Conservation (phyloP, 2,888 invertebrate species). For the Orthosia gothica region DNA sequence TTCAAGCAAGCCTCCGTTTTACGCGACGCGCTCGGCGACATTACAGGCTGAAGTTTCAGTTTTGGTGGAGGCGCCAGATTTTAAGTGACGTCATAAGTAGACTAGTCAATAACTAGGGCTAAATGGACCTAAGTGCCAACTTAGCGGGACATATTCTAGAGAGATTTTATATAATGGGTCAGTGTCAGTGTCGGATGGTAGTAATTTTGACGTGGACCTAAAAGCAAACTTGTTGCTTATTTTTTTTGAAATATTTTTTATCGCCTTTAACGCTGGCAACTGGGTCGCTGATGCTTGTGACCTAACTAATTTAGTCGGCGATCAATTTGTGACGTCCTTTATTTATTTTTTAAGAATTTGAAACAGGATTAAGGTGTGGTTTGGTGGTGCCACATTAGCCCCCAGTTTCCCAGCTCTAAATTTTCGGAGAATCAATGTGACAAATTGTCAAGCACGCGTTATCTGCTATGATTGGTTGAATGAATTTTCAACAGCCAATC, state of each 20-base stretch:
- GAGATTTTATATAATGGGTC: conserved; percentile 2
- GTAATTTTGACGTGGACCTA: conserved; percentile 6
- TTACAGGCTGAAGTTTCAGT: conserved; percentile 1
- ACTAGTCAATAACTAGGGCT: conserved; percentile 24
- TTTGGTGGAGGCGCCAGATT: background rate
- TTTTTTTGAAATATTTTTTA: background rate
- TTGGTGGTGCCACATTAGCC: too few relatives aligned
- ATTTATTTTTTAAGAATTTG: background rate
- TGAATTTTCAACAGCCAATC: too few relatives aligned
- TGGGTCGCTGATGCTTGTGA: background rate
- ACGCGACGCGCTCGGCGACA: background rate
- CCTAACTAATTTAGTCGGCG: background rate
- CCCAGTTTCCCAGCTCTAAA: too few relatives aligned
- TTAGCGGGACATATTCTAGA: background rate
- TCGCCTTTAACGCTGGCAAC: background rate
- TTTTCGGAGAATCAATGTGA: too few relatives aligned
- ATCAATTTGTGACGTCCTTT: background rate
- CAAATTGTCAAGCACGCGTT: too few relatives aligned
- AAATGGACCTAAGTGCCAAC: conserved; percentile 27
- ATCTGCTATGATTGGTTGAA: too few relatives aligned
- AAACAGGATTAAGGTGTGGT: too few relatives aligned
- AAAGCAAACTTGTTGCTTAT: background rate
- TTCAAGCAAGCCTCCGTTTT: background rate
- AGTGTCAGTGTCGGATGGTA: background rate
- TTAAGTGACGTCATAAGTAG: background rate